Evolutionary conservation across 2,797 vertebrate genomes (phyloP).

Genomic region (Craterocephalus amniculus): DNA sequence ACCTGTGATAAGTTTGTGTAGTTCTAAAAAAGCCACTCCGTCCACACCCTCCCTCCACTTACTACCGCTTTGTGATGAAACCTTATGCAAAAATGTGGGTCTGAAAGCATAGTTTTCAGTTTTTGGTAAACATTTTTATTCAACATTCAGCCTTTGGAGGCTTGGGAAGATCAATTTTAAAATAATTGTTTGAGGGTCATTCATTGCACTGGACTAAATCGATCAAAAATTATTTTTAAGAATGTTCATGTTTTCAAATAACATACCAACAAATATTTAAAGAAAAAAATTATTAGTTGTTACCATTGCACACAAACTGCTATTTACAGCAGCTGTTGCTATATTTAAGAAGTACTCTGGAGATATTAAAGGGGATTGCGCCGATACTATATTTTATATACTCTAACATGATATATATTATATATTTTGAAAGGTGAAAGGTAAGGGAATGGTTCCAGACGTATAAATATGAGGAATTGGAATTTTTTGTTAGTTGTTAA

Average conservation of each 20-base stretch:
- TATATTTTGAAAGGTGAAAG: slow-evolving; percentile 88
- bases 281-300: slow-evolving; percentile 68
- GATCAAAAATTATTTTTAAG: slow-evolving; percentile 79
- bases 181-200: slow-evolving; percentile 84
- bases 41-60: slow-evolving; percentile 89
- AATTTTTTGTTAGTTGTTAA: slow-evolving; percentile 79
- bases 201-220: slow-evolving; percentile 85
- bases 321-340: slow-evolving; percentile 82
- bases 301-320: slow-evolving; percentile 80
- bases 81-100: slow-evolving; percentile 91
- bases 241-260: slow-evolving; percentile 82
- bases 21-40: slow-evolving; percentile 91
- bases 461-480: slow-evolving; percentile 80
- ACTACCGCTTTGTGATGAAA: slow-evolving; percentile 89
- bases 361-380: slow-evolving; percentile 84
- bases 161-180: slow-evolving; percentile 74
- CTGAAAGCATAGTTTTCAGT: slow-evolving; percentile 86
- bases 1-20: slow-evolving; percentile 99
- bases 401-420: slow-evolving; percentile 85
- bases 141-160: slow-evolving; percentile 79
- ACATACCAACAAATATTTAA: slow-evolving; percentile 82
- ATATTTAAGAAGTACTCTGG: slow-evolving; percentile 83
- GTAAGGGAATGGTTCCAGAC: slow-evolving; percentile 84
- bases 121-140: slow-evolving; percentile 79
- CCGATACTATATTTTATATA: slow-evolving; percentile 89